Conservation (phyloP, 1,140 invertebrate genomes). For the Lucilia sericata region DNA sequence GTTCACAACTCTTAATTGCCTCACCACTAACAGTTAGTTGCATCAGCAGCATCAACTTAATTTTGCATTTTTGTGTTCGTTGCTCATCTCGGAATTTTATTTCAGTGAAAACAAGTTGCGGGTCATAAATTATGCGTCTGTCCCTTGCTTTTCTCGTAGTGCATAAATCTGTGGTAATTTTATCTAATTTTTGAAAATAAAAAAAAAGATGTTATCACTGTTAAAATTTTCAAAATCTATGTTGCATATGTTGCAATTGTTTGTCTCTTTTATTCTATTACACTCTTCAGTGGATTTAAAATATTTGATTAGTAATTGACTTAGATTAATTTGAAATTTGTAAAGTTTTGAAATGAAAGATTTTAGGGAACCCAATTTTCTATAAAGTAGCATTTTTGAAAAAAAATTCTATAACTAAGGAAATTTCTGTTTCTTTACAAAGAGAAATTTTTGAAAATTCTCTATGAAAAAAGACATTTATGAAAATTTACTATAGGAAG, state of each 20-base stretch:
- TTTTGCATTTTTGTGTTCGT: not conserved
- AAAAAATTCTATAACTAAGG: no score
- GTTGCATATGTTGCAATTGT: conserved; percentile 5
- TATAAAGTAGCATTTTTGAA: no score
- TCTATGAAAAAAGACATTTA: no score
- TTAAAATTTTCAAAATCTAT: not conserved
- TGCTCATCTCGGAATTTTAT: not conserved
- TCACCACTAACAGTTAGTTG: not conserved
- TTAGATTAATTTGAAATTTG: not conserved
- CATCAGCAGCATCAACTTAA: not conserved
- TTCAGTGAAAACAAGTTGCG: not conserved
- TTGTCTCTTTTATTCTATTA: not conserved
- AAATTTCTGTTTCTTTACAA: no score
- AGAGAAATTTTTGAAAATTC: no score
- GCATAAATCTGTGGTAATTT: no score
- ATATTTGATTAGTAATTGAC: not conserved
- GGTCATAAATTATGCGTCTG: not conserved
- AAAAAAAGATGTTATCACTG: not conserved
- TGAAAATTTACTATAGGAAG: no score
- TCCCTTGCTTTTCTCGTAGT: not conserved
- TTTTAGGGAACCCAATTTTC: no score
- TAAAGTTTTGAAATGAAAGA: not conserved
- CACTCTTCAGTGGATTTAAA: not conserved
- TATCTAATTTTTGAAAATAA: not conserved
- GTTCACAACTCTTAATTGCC: conserved; percentile 58